phyloP scores from a whole-genome alignment of 2,113 vertebrate species.

The Azemiops feae region DNA sequence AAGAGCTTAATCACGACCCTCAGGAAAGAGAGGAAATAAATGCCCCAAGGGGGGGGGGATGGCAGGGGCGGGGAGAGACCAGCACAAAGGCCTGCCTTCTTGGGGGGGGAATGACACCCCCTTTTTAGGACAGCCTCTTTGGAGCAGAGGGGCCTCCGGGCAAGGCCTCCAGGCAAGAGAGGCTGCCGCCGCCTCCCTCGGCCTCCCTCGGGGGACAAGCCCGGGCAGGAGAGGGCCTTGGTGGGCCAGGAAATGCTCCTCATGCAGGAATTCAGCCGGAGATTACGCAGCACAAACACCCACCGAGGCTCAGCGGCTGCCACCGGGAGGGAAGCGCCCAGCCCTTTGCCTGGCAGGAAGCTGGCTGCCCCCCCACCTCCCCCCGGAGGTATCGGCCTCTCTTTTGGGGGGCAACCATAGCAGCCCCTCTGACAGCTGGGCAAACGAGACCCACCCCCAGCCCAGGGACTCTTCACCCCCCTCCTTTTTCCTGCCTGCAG shows the following conservation, averaged over 20 bases:
- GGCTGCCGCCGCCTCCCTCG: too few relatives aligned
- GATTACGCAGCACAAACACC: slow-evolving; percentile 20
- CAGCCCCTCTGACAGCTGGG: not conserved
- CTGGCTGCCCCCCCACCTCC: not conserved
- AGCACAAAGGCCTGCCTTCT: not conserved
- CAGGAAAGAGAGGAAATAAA: not conserved
- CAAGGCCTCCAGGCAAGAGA: not conserved
- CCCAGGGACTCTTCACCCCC: not conserved
- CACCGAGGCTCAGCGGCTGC: not conserved
- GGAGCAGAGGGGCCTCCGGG: not conserved
- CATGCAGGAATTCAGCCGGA: slow-evolving; percentile 12
- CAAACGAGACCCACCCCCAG: not conserved
- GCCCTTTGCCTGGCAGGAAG: not conserved
- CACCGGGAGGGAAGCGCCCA: slow-evolving; percentile 9
- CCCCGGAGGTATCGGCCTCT: not conserved
- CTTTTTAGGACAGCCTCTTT: not conserved
- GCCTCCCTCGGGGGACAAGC: not conserved
- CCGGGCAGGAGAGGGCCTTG: slow-evolving; percentile 3
- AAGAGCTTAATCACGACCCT: not conserved
- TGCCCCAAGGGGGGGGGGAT: not conserved
- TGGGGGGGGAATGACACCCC: too few relatives aligned
- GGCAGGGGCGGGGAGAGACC: not conserved
- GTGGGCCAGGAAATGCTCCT: slow-evolving; percentile 19
- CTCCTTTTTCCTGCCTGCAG: not conserved
- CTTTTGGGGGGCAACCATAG: not conserved